Evolutionary conservation across 2,113 vertebrate species (phyloP), one percentile per base, ranked within the genome.

Genomic region (Pristiophorus japonicus): DNA sequence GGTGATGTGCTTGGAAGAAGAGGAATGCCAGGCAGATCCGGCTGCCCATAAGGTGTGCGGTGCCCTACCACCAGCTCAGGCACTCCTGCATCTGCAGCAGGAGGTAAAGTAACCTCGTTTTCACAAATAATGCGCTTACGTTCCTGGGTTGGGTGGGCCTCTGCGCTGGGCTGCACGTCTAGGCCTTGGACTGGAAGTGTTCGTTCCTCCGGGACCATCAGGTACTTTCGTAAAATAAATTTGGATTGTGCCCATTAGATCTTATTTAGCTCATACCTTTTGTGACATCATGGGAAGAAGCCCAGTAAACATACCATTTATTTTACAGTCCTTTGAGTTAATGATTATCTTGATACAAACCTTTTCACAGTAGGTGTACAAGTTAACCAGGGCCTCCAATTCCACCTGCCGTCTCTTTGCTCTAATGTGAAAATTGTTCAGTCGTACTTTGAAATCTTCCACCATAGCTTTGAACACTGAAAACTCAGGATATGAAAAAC

Each of bases 331-430:
- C 51, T 34, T 59, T 0, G 12, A 34, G 55, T 91, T 91, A 11
- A 11, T 27, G 11, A 18, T 88, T 27, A 12, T 42, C 34, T n/a
- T 42, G n/a, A 5, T 88, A 95, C 98, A 95, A 96, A 99, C 99
- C 98, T 99, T 97, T 95, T 97, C 96, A 97, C 98, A 98, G 97
- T 99, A 99, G 62, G 0, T 59, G 94, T 97, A 55, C 0, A 99
- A 97, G 27, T 97, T 96, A 12, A 96, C 96, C 92, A 97, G 97
- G 0, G 97, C 97, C 14, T 98, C 97, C 96, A 96, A 96, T 96
- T 99, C 98, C 0, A 97, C 97, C 96, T 96, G 97, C 20, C 96
- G 97, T 95, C 97, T 97, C 96, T 99, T 98, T 2, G 97, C 97
- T 0, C 97, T 97, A 97, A 98, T 96, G 96, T 97, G 97, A 96